Conservation (phyloP, 2,797 vertebrate species). For the Xiphophorus birchmanni region DNA sequence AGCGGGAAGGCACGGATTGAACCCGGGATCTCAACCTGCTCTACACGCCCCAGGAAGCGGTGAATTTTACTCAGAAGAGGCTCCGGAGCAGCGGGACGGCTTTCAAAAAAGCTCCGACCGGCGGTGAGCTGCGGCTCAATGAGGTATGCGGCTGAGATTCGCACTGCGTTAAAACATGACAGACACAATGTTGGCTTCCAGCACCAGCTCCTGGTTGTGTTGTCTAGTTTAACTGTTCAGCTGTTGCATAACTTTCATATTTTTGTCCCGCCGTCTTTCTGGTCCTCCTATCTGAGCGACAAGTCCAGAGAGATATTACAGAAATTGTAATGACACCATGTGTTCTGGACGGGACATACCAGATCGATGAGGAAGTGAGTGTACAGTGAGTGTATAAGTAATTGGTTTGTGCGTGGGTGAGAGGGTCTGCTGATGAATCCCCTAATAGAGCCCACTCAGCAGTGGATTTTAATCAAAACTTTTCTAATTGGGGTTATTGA, state of each 20-base stretch:
- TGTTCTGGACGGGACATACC: slow-evolving; percentile 26
- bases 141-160: slow-evolving; percentile 53
- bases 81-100: not conserved
- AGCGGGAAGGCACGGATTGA: slow-evolving; percentile 24
- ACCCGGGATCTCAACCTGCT: slow-evolving; percentile 18
- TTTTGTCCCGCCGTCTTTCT: not conserved
- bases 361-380: slow-evolving; percentile 50
- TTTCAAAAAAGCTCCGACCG: not conserved
- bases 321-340: not conserved
- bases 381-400: slow-evolving; percentile 17
- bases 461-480: slow-evolving; percentile 59
- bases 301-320: not conserved
- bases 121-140: slow-evolving; percentile 16
- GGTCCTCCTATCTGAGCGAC: not conserved
- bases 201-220: not conserved
- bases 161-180: not conserved
- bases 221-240: not conserved
- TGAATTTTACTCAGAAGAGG: slow-evolving; percentile 19
- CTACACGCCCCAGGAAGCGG: slow-evolving; percentile 5
- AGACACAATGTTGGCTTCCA: not conserved
- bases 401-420: slow-evolving; percentile 15
- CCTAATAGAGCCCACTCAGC: slow-evolving; percentile 66
- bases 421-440: slow-evolving; percentile 56
- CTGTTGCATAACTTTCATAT: slow-evolving; percentile 50
- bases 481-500: slow-evolving; percentile 45